Conservation (phyloP, 2,888 invertebrate species). For the Archips crataeganus region DNA sequence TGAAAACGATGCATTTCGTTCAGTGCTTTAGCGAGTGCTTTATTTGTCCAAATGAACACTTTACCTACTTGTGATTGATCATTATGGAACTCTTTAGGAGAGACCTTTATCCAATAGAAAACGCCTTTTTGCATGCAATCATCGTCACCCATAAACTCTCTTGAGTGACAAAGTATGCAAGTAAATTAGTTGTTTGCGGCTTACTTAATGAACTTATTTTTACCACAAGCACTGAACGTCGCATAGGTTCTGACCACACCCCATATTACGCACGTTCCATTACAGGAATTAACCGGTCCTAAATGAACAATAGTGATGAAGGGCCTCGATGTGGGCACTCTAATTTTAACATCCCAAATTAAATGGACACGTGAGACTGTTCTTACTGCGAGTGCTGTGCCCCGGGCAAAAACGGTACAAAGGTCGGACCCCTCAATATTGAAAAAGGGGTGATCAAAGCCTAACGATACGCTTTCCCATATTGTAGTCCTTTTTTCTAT, state of each 20-base stretch:
- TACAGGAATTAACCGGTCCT: constrained; percentile 55
- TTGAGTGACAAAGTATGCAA: too few relatives aligned
- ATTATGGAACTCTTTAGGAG: too few relatives aligned
- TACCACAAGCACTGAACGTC: neutral
- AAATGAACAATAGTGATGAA: constrained; percentile 59
- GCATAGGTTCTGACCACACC: neutral
- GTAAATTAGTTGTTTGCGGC: too few relatives aligned
- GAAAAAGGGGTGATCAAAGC: constrained; percentile 83
- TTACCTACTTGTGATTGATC: too few relatives aligned
- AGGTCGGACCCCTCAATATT: constrained; percentile 71
- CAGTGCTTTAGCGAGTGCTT: neutral
- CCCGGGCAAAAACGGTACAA: constrained; percentile 66
- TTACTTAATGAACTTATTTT: too few relatives aligned
- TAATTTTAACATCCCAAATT: constrained; percentile 69
- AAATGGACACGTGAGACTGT: constrained; percentile 73
- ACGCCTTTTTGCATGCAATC: too few relatives aligned
- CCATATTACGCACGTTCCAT: constrained; percentile 47
- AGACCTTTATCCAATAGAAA: too few relatives aligned
- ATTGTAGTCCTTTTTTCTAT: constrained; percentile 69
- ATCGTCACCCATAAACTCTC: too few relatives aligned
- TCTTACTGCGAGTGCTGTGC: constrained; percentile 55
- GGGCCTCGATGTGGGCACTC: constrained; percentile 53
- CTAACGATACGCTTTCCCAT: constrained; percentile 74
- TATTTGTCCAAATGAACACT: too few relatives aligned
- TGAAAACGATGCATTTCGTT: too few relatives aligned